phyloP scores from a whole-genome alignment of 2,797 vertebrate genomes.

The Tolypeutes matacus region DNA sequence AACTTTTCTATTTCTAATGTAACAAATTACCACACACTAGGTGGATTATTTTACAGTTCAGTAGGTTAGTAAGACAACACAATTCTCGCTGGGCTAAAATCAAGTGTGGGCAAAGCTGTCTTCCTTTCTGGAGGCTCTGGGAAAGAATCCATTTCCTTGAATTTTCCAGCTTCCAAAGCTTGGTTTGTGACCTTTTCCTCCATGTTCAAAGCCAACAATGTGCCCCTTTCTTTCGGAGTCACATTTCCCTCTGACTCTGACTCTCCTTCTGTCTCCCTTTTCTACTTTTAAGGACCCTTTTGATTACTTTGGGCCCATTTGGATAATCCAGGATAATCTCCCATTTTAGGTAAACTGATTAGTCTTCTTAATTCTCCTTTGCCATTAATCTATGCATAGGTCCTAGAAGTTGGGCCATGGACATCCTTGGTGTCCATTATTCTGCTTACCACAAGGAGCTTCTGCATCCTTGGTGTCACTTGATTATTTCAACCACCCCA shows the following conservation, averaged over 20 bases:
- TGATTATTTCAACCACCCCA: neutral
- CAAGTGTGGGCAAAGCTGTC: neutral
- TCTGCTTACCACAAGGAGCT: neutral
- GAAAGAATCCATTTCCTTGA: neutral
- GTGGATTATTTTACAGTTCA: neutral
- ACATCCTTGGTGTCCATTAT: neutral
- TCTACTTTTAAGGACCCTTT: neutral
- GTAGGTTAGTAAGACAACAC: no score
- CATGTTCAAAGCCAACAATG: no score
- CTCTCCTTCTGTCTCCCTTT: neutral
- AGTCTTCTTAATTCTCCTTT: neutral
- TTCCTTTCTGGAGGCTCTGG: neutral
- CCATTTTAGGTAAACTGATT: neutral
- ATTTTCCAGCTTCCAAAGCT: no score
- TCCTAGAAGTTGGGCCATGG: no score
- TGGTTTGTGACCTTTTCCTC: no score
- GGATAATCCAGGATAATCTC: neutral
- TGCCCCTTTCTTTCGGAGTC: no score
- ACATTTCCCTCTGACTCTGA: no score
- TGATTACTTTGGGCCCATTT: neutral
- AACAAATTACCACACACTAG: neutral
- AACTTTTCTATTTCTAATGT: neutral
- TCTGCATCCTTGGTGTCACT: neutral
- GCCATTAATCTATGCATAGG: no score
- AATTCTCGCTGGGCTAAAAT: neutral